Evolutionary conservation across 2,888 invertebrate genomes (phyloP).

Genomic region (Eupeodes luniger): DNA sequence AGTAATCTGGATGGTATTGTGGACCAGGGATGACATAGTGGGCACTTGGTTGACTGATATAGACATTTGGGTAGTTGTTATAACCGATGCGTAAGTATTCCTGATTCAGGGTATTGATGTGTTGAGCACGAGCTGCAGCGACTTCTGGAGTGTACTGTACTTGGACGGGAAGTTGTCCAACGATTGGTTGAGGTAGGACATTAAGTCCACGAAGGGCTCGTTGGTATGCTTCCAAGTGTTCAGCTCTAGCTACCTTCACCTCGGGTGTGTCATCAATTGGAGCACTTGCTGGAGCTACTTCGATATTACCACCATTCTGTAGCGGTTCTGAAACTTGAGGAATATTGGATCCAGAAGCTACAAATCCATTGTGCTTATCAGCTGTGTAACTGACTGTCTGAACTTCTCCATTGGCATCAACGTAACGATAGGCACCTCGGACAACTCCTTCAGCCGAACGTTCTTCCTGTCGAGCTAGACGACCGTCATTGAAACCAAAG

Average conservation of each 20-base stretch:
- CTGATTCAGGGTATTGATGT: constrained; percentile 45
- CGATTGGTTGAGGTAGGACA: not conserved
- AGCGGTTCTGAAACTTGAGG: constrained; percentile 26
- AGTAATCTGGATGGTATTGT: constrained; percentile 53
- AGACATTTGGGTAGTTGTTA: not conserved
- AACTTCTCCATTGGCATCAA: constrained; percentile 80
- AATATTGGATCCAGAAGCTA: constrained; percentile 78
- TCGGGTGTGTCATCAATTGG: constrained; percentile 56
- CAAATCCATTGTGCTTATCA: constrained; percentile 79
- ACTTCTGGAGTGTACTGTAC: constrained; percentile 67
- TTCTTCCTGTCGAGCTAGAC: constrained; percentile 53
- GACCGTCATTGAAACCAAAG: constrained; percentile 68
- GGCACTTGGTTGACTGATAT: constrained; percentile 13
- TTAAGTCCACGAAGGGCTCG: constrained; percentile 1
- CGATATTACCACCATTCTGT: constrained; percentile 20
- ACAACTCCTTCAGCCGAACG: constrained; percentile 77
- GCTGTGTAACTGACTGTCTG: constrained; percentile 79
- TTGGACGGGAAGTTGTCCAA: constrained; percentile 6
- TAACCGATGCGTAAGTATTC: constrained; percentile 8
- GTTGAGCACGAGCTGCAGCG: constrained; percentile 66
- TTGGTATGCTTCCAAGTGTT: constrained; percentile 57
- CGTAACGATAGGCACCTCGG: constrained; percentile 81
- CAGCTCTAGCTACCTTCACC: constrained; percentile 59
- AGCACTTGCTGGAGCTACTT: constrained; percentile 38
- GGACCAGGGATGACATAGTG: constrained; percentile 12